Evolutionary conservation across 2,888 invertebrate genomes (phyloP).

Genomic region (Acleris sparsana): DNA sequence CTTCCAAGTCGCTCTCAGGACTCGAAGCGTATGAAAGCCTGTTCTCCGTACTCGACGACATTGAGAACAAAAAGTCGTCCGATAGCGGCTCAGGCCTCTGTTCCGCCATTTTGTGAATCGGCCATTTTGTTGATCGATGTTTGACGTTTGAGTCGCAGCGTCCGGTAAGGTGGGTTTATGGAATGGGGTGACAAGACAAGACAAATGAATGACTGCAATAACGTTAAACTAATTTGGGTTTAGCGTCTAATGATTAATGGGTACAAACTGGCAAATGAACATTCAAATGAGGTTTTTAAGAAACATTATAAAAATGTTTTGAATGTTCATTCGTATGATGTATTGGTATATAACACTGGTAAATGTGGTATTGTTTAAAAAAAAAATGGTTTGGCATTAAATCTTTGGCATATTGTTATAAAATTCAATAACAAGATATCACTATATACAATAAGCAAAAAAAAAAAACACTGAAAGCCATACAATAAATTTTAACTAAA

Average conservation of each 20-base stretch:
- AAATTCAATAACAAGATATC: constrained; percentile 31
- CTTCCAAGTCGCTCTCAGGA: constrained; percentile 94
- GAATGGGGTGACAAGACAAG: constrained; percentile 83
- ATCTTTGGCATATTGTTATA: constrained; percentile 33
- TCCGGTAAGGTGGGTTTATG: constrained; percentile 78
- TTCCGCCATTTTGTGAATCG: constrained; percentile 61
- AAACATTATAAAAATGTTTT: constrained; percentile 11
- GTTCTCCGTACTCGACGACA: constrained; percentile 91
- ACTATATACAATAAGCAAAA: constrained; percentile 34
- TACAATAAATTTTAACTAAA: constrained; percentile 37
- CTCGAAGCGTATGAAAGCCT: constrained; percentile 97
- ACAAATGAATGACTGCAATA: constrained; percentile 81
- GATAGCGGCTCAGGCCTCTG: constrained; percentile 98
- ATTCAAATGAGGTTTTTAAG: constrained; percentile 46
- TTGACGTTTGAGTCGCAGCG: constrained; percentile 53
- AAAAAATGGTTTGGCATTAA: constrained; percentile 49
- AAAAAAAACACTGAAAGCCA: constrained; percentile 45
- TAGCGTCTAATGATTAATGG: constrained; percentile 77
- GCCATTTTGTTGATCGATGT: constrained; percentile 45
- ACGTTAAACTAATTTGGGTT: constrained; percentile 67
- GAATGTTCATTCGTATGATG: constrained; percentile 51
- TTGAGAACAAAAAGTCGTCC: constrained; percentile 99
- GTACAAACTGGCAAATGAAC: constrained; percentile 65
- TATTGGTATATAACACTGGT: constrained; percentile 71
- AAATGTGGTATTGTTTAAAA: constrained; percentile 42